A percentile compares a stretch with the other conserved stretches of the same genome.
Evolutionary conservation across 2,113 vertebrate genomes (phyloP).

Genomic region (Pterocles burchelli): DNA sequence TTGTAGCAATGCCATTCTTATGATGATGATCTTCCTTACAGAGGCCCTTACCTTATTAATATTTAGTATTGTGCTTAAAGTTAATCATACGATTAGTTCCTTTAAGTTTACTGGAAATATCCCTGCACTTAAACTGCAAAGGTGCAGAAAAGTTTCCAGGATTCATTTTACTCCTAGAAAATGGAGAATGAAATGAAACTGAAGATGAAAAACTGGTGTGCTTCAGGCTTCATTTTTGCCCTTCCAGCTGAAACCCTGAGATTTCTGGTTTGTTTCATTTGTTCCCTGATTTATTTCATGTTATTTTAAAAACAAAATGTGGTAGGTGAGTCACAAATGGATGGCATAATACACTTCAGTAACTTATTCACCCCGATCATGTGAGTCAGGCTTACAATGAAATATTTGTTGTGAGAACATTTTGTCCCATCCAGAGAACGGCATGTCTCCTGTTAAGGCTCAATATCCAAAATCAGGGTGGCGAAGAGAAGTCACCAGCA

Average conservation of each 20-base stretch:
- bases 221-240: not conserved
- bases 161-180: not conserved
- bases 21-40: not conserved
- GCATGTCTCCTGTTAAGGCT: not conserved
- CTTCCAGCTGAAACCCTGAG: not conserved
- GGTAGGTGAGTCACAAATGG: slow-evolving; percentile 23
- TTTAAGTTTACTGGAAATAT: not conserved
- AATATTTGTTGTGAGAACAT: slow-evolving; percentile 20
- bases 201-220: not conserved
- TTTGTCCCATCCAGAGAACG: slow-evolving; percentile 10
- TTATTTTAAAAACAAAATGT: slow-evolving; percentile 15
- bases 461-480: not conserved
- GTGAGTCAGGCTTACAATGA: not conserved
- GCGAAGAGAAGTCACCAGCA: not conserved
- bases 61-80: not conserved
- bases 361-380: not conserved
- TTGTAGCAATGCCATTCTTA: not conserved
- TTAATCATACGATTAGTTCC: not conserved
- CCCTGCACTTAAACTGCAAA: not conserved
- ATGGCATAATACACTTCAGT: not conserved
- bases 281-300: not conserved
- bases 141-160: not conserved
- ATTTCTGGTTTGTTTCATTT: not conserved
- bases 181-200: not conserved
- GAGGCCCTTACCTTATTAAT: not conserved